These are phyloP conservation scores for Ethmia dodecea DNA, from an alignment of 2,888 invertebrate species.

Conservation along the genomic window DNA sequence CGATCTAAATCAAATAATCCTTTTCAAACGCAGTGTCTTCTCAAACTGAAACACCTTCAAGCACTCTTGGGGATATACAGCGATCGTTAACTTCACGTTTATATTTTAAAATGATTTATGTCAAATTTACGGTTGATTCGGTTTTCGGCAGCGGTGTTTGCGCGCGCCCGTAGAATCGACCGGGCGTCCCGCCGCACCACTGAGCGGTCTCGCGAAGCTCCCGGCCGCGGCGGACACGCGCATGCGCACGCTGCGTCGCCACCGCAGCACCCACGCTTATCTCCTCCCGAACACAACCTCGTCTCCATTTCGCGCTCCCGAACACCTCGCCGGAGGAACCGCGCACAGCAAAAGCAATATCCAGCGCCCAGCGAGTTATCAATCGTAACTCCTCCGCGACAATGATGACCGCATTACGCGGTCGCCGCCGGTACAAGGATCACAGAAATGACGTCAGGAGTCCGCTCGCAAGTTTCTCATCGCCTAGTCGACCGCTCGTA, in stretches of 20 bases:
- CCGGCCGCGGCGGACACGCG: constrained; percentile 41
- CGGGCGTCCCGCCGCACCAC: constrained; percentile 71
- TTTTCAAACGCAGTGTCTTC: neutral
- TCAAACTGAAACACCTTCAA: neutral
- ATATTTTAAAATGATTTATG: constrained; percentile 17
- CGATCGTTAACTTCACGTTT: constrained; percentile 1
- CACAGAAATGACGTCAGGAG: constrained; percentile 39
- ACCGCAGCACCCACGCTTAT: constrained; percentile 11
- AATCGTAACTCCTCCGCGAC: constrained; percentile 5
- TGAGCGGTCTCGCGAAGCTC: constrained; percentile 55
- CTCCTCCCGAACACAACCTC: neutral
- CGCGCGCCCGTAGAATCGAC: constrained; percentile 68
- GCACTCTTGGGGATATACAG: neutral
- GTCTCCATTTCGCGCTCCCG: constrained; percentile 3
- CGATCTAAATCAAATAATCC: constrained; percentile 7
- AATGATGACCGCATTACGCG: constrained; percentile 22
- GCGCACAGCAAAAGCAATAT: constrained; percentile 22
- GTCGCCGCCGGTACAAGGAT: constrained; percentile 35
- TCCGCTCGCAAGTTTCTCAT: constrained; percentile 21
- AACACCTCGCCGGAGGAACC: neutral
- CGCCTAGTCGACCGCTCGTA: constrained; percentile 22
- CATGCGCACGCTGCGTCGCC: constrained; percentile 17
- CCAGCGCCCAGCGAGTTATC: constrained; percentile 28
- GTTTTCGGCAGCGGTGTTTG: constrained; percentile 33
- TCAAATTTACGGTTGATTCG: constrained; percentile 42